These are phyloP conservation scores for Pseudomyrmex dendroicus DNA, from an alignment of 1,140 invertebrate species.

Conservation along the genomic window DNA sequence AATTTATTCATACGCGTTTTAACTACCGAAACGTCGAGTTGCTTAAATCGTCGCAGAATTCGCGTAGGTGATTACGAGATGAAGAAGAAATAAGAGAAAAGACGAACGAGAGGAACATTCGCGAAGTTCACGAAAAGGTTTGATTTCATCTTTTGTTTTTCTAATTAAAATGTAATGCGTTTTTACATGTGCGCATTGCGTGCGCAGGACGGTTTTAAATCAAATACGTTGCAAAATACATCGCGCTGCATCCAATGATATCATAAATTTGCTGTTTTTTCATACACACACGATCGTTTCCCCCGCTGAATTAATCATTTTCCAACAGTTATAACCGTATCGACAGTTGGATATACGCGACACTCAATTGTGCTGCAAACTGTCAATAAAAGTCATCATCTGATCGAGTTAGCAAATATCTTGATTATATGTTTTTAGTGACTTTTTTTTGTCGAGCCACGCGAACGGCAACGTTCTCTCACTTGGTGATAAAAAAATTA, in stretches of 20 bases:
- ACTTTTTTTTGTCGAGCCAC: conserved; percentile 4
- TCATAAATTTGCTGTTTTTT: no score
- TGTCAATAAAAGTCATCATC: conserved; percentile 3
- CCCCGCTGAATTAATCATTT: not conserved
- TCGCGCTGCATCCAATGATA: no score
- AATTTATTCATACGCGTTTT: no score
- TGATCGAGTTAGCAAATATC: conserved; percentile 30
- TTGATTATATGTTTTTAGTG: conserved; percentile 16
- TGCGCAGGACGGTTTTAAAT: not conserved
- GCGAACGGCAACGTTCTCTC: conserved; percentile 2
- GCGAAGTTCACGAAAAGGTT: not conserved
- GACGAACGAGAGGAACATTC: not conserved
- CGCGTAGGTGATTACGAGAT: not conserved
- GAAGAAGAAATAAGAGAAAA: not conserved
- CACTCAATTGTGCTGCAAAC: not conserved
- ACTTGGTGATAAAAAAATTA: conserved; percentile 11
- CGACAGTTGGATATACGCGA: not conserved
- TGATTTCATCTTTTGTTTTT: no score
- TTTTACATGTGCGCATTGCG: not conserved
- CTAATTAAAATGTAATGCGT: no score
- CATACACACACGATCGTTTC: not conserved
- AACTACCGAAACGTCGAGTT: not conserved
- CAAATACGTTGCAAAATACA: not conserved
- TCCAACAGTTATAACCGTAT: not conserved
- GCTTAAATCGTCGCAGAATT: not conserved